Conservation (phyloP, 2,113 vertebrate genomes). For the Cyprinodon tularosa region DNA sequence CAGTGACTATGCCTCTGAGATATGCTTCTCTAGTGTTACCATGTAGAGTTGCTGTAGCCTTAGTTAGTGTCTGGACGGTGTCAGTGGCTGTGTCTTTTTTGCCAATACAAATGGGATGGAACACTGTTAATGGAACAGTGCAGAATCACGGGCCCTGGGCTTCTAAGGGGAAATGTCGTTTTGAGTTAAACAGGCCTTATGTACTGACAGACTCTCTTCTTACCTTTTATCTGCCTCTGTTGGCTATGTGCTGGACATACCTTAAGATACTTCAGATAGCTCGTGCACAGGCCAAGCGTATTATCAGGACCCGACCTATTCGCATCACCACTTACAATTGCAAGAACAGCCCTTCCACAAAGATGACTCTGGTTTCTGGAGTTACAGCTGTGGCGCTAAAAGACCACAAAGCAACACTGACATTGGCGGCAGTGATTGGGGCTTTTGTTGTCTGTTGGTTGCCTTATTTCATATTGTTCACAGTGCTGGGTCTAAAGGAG, state of each 20-base stretch:
- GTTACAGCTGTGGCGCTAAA: slow-evolving; percentile 72
- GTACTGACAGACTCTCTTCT: slow-evolving; percentile 87
- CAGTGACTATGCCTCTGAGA: slow-evolving; percentile 88
- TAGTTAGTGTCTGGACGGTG: slow-evolving; percentile 87
- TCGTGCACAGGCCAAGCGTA: slow-evolving; percentile 88
- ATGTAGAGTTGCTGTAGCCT: slow-evolving; percentile 78
- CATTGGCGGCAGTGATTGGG: slow-evolving; percentile 84
- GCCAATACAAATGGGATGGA: slow-evolving; percentile 96
- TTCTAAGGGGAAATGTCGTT: slow-evolving; percentile 74
- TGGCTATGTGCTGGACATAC: slow-evolving; percentile 93
- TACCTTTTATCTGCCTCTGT: slow-evolving; percentile 92
- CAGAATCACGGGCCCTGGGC: slow-evolving; percentile 72
- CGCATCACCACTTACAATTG: slow-evolving; percentile 59
- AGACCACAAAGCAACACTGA: slow-evolving; percentile 85
- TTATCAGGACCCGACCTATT: slow-evolving; percentile 76
- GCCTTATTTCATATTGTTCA: slow-evolving; percentile 88
- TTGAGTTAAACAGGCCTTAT: slow-evolving; percentile 87
- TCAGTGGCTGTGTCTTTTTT: slow-evolving; percentile 93
- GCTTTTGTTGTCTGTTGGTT: slow-evolving; percentile 91
- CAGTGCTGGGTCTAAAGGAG: slow-evolving; percentile 81
- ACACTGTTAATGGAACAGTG: slow-evolving; percentile 83
- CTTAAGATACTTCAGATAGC: slow-evolving; percentile 91
- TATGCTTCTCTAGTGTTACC: slow-evolving; percentile 86
- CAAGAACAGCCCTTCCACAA: slow-evolving; percentile 45
- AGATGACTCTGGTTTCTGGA: slow-evolving; percentile 66